Evolutionary conservation across 1,140 invertebrate species (phyloP), one percentile per base, ranked within the genome.

Genomic region (Cotesia chilonis): DNA sequence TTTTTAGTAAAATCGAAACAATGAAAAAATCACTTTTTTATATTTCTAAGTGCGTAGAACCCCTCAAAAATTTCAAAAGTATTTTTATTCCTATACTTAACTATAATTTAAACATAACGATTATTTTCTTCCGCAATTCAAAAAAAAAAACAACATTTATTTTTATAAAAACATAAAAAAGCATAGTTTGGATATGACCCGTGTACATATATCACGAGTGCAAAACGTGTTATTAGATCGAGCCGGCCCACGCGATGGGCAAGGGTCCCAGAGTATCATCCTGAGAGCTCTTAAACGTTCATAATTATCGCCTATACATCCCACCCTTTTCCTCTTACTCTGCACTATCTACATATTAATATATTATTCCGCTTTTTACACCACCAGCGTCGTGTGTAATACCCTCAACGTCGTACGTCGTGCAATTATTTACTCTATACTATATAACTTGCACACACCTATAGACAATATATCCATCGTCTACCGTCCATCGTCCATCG

Each of bases 211-310:
- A 76, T 77, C 69, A 71, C 73, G 67, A 12, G 61, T 35, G 36
- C 65, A 75, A 78, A 82, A 82, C 80, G 72, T 84, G 77, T 84
- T 80, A 83, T 84, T 83, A 84, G 79, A 84, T 81, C 77, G 79
- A 77, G 70, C 47, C 79, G 72, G 76, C 80, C 81, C 81, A 82
- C 82, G 80, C 81, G 70, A 70, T 70, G 57, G 67, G 51, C 57
- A 28, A 28, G 28, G 51, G 36, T 68, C 47, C 63, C 70, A 9
- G 52, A 41, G 64, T 36, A 61, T 41, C 60, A 69, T 66, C 68
- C 41, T 41, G 68, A 65, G 70, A 59, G 71, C 72, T 68, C 77
- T 82, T 82, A 82, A 83, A 80, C 78, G 79, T 70, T 81, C 79
- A 77, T 82, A 83, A 83, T 83, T 82, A 80, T 80, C 77, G 72